phyloP scores from a whole-genome alignment of 1,140 invertebrate species.

The Heliconius hermathena region DNA sequence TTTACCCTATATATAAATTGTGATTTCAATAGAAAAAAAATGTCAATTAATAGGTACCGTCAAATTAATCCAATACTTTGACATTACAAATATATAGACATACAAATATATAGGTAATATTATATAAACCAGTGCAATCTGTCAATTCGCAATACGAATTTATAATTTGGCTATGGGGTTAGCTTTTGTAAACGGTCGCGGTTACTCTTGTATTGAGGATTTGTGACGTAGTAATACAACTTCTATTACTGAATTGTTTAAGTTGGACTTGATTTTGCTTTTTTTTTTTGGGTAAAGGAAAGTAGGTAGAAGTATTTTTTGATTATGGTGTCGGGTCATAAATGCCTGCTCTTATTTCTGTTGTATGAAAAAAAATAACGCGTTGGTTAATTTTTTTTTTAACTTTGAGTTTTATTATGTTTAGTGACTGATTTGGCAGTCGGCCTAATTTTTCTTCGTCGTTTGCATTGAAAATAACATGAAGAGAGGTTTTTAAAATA shows the following conservation, averaged over 20 bases:
- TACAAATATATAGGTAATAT: not conserved
- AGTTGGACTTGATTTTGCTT: not conserved
- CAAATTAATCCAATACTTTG: not conserved
- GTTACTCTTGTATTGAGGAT: not conserved
- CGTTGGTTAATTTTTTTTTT: not conserved
- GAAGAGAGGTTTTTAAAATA: not conserved
- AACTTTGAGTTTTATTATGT: not conserved
- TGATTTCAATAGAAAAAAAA: not conserved
- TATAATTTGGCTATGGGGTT: slow-evolving; percentile 1
- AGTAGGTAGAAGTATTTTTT: not conserved
- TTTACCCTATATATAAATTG: not conserved
- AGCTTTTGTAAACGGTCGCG: not conserved
- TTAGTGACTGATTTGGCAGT: slow-evolving; percentile 14
- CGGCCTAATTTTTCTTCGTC: slow-evolving; percentile 14
- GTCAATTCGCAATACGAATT: slow-evolving; percentile 8
- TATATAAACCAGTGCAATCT: slow-evolving; percentile 7
- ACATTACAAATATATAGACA: not conserved
- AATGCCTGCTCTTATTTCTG: not conserved
- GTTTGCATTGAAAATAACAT: slow-evolving; percentile 4
- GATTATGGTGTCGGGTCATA: not conserved
- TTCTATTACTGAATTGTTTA: not conserved
- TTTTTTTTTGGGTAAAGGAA: not conserved
- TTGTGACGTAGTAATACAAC: not conserved
- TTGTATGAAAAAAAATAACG: not conserved
- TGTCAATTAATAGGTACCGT: not conserved